Percentiles rank a stretch among this genome's conserved stretches.
Evolutionary conservation across 2,888 invertebrate genomes (phyloP).

Genomic region (Heteromurus nitidus): DNA sequence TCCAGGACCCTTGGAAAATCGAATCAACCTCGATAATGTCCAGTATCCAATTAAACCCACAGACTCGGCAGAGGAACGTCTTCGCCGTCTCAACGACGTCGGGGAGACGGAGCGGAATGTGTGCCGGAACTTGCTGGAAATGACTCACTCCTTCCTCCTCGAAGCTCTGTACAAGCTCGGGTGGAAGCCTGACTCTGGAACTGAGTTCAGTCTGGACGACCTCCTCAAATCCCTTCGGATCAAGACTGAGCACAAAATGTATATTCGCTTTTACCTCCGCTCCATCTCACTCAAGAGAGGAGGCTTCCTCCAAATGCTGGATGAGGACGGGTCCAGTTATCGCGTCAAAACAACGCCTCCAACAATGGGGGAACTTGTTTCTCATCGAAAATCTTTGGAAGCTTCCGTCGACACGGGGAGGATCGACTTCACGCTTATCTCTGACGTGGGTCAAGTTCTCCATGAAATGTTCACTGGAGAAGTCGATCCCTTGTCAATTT

Average conservation of each 20-base stretch:
- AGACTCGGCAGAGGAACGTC: not conserved
- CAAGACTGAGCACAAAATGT: not conserved
- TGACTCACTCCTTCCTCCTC: constrained; percentile 8
- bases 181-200: constrained; percentile 29
- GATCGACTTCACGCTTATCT: constrained; percentile 13
- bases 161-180: constrained; percentile 38
- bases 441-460: constrained; percentile 19
- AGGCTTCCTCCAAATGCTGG: not conserved
- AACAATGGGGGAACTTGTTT: not conserved
- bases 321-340: no score
- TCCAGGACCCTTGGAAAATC: constrained; percentile 16
- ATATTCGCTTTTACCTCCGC: no score
- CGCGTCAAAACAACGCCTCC: not conserved
- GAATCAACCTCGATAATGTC: not conserved
- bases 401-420: not conserved
- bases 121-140: not conserved
- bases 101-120: not conserved
- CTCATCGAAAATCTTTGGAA: not conserved
- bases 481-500: not conserved
- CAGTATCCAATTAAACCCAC: not conserved
- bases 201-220: not conserved
- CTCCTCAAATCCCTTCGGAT: constrained; percentile 1
- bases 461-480: constrained; percentile 19
- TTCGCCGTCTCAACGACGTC: not conserved
- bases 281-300: not conserved